Percentiles rank a stretch among this genome's conserved stretches.
Evolutionary conservation across 2,797 vertebrate species (phyloP).

Genomic region (Sternarchorhynchus goeldii): DNA sequence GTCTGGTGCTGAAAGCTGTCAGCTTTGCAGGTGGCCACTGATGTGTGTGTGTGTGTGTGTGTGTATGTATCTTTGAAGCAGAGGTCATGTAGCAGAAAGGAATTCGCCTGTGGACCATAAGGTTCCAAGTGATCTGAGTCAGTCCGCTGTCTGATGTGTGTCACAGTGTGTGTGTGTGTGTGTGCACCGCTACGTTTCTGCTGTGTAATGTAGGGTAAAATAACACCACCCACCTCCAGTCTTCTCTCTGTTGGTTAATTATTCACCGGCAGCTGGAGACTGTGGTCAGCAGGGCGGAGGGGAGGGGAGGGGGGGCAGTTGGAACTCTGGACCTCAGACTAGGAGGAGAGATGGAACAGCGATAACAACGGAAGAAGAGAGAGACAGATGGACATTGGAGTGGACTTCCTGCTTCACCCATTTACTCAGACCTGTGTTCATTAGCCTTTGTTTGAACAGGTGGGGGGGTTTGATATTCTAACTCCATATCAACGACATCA

Average conservation of each 20-base stretch:
- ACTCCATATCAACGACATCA: no score
- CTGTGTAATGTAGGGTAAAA: conserved; percentile 42
- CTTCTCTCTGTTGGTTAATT: conserved; percentile 25
- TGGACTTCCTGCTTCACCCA: no score
- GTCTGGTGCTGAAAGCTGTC: conserved; percentile 9
- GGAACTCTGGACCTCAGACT: not conserved
- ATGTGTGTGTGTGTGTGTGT: not conserved
- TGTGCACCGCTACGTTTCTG: conserved; percentile 24
- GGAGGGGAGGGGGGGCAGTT: not conserved
- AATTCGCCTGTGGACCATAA: not conserved
- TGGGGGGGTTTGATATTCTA: no score
- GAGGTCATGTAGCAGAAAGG: conserved; percentile 13
- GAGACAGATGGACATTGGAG: not conserved
- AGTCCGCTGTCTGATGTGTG: conserved; percentile 12
- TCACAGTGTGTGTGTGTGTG: conserved; percentile 15
- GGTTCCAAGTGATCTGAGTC: conserved; percentile 36
- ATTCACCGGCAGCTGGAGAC: conserved; percentile 33
- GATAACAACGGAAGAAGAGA: not conserved
- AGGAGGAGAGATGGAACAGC: not conserved
- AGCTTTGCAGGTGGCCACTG: not conserved
- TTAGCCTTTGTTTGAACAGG: no score
- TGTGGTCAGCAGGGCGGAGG: not conserved
- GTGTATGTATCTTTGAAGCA: not conserved
- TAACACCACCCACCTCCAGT: conserved; percentile 26
- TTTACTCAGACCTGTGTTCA: no score